phyloP scores from a whole-genome alignment of 2,888 invertebrate genomes.

The Apamea crenata region DNA sequence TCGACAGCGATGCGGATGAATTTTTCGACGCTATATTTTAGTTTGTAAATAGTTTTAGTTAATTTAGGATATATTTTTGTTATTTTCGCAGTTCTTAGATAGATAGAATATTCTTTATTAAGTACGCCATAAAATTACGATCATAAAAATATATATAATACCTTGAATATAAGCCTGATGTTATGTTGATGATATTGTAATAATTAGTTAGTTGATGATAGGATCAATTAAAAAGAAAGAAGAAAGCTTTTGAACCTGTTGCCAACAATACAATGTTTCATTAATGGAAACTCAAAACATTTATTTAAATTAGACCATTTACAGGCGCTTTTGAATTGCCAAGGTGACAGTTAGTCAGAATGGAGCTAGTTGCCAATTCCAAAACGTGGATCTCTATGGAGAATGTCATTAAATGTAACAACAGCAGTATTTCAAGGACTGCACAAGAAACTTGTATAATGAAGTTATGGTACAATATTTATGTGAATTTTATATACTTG shows the following conservation, averaged over 20 bases:
- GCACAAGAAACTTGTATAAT: background rate
- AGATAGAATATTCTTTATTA: no score
- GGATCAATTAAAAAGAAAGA: background rate
- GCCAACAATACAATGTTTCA: background rate
- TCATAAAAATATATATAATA: no score
- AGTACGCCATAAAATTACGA: no score
- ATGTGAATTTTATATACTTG: conserved; percentile 1
- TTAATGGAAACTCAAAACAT: background rate
- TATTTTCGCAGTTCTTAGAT: no score
- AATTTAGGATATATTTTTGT: no score
- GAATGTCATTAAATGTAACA: background rate
- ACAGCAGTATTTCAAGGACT: background rate
- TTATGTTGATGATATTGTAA: background rate
- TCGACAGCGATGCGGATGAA: no score
- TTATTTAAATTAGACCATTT: background rate
- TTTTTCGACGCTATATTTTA: no score
- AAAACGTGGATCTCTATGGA: background rate
- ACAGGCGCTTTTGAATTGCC: background rate
- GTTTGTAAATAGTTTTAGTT: no score
- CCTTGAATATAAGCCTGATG: background rate
- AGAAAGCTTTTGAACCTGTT: background rate
- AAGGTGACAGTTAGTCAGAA: background rate
- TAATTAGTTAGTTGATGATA: background rate
- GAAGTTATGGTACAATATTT: background rate
- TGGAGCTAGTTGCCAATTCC: background rate